These are phyloP conservation scores for Synergus japonicus DNA, from an alignment of 2,888 invertebrate species.

Conservation along the genomic window DNA sequence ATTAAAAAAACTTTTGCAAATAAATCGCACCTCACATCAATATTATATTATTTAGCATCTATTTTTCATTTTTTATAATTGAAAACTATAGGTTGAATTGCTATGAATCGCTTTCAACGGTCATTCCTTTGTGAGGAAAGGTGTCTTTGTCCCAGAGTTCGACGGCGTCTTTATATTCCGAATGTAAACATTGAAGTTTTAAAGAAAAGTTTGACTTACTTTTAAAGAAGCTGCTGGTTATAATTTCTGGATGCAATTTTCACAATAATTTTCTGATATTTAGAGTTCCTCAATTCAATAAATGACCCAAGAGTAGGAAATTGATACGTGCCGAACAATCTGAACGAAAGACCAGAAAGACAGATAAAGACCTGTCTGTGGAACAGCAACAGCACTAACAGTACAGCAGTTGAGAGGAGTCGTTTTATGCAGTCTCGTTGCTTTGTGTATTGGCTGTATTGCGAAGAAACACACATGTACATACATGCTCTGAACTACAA, in stretches of 20 bases:
- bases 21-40: background rate
- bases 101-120: background rate
- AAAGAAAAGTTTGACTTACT: constrained; percentile 1
- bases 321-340: constrained; percentile 1
- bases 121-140: constrained; percentile 23
- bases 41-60: background rate
- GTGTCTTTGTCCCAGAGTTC: constrained; percentile 16
- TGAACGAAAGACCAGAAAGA: background rate
- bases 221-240: background rate
- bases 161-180: constrained; percentile 17
- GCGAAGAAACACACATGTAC: background rate
- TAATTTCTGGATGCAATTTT: background rate
- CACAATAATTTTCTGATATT: background rate
- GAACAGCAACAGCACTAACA: too few relatives aligned
- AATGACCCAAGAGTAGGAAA: background rate
- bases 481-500: background rate
- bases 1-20: background rate
- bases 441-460: background rate
- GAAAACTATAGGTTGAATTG: background rate
- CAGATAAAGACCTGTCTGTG: background rate
- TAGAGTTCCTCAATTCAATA: background rate
- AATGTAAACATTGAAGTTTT: constrained; percentile 23
- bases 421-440: background rate
- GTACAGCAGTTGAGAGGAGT: background rate
- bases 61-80: background rate